These are phyloP conservation scores for Melanotaenia trifasciata DNA, from an alignment of 2,797 vertebrate genomes.

Conservation along the genomic window DNA sequence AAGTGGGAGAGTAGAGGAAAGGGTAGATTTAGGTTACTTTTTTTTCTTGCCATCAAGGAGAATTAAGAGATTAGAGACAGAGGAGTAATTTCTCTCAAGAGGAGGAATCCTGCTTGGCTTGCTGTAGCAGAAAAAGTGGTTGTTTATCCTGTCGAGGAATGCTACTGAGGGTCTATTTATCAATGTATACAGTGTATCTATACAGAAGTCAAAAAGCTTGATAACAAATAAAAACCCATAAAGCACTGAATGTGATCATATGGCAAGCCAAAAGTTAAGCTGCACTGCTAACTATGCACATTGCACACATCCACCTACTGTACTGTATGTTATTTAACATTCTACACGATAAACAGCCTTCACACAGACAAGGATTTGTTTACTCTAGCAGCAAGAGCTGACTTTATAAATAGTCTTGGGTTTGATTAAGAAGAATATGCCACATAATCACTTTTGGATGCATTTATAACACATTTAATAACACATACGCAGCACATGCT, in stretches of 20 bases:
- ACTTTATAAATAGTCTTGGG: constrained; percentile 19
- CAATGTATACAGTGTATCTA: background rate
- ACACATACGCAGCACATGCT: background rate
- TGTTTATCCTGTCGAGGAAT: constrained; percentile 42
- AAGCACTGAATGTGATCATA: constrained; percentile 22
- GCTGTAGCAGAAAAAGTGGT: constrained; percentile 27
- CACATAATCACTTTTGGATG: constrained; percentile 1
- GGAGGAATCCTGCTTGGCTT: constrained; percentile 29
- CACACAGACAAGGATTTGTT: constrained; percentile 18
- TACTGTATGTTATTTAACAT: background rate
- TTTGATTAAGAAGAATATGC: constrained; percentile 41
- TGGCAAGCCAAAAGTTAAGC: background rate
- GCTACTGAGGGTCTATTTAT: constrained; percentile 15
- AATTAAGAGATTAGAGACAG: constrained; percentile 68
- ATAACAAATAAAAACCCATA: constrained; percentile 7
- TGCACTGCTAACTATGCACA: background rate
- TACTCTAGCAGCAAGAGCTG: constrained; percentile 25
- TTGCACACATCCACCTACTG: background rate
- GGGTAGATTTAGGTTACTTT: constrained; percentile 44
- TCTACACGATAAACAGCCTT: background rate
- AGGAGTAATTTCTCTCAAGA: constrained; percentile 37
- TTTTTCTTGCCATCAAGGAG: constrained; percentile 41
- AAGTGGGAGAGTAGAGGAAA: constrained; percentile 26
- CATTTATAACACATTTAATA: constrained; percentile 14
- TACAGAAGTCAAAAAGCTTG: constrained; percentile 16